Evolutionary conservation across 1,140 invertebrate genomes (phyloP), one percentile per base, ranked within the genome.

Genomic region (Pseudomyrmex cubaensis): DNA sequence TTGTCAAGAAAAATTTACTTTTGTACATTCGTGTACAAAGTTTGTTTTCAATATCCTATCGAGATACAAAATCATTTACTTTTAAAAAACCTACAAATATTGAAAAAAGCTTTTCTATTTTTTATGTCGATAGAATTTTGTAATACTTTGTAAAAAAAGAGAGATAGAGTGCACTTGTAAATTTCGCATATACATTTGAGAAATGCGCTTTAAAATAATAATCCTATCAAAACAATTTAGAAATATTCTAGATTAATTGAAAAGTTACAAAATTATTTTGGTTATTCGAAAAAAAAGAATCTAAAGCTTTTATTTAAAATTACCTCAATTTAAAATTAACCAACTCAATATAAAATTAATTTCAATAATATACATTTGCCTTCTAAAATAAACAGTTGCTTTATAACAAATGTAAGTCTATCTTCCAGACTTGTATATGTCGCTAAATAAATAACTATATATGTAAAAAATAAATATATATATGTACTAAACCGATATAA

Each of bases 1-100:
- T 25, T 25, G 25, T 69, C 8, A 15, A 57, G 25, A 57, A 50
- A 2, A 56, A 54, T 52, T 76, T 17, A 52, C 17, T 54, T 76
- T n/a, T 76, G 64, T 17, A 22, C 67, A 57, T 4, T 69, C 12
- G 56, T 70, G 48, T 56, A 48, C 50, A 67, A 7, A 76, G 46
- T 17, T n/a, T 54, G 22, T 61, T 17, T 59, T 46, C 66, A 72
- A 80, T 50, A 80, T 15, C 66, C 44, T 72, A 72, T 67, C 10
- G 64, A 72, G 66, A 72, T 52, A 67, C 59, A 83, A 10, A 56
- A 64, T 35, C 10, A 59, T 72, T 76, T 52, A 56, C 15, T 20
- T 17, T 59, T 54, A 77, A 10, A 44, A 64, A 35, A 59, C 17
- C 4, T 66, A 44, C 13, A 35, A 12, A 12, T 15, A 63, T 56